phyloP scores from a whole-genome alignment of 2,888 invertebrate genomes.

The Dorcus hopei region DNA sequence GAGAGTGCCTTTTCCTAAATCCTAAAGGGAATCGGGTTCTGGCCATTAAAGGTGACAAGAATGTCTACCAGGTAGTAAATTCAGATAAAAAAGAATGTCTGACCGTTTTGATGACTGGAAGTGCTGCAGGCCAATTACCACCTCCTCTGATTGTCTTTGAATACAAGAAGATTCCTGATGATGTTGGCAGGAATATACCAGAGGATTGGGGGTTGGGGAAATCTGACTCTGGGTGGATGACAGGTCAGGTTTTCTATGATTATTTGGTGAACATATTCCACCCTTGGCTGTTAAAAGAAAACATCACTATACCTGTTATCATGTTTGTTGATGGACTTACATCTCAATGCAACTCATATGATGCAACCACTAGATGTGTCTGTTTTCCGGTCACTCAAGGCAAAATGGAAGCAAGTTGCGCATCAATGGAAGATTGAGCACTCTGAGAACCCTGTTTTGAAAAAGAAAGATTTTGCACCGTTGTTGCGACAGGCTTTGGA shows the following conservation, averaged over 20 bases:
- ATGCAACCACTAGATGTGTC: too few species aligned
- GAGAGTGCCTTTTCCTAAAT: constrained; percentile 40
- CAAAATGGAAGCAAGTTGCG: too few species aligned
- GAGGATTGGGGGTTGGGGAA: too few species aligned
- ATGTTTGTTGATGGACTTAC: constrained; percentile 44
- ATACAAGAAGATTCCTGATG: constrained; percentile 34
- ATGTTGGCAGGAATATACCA: too few species aligned
- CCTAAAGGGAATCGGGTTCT: constrained; percentile 39
- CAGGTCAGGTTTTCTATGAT: constrained; percentile 41
- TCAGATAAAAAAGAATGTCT: constrained; percentile 33
- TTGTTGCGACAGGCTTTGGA: too few species aligned
- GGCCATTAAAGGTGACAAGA: constrained; percentile 35
- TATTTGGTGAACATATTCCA: constrained; percentile 42
- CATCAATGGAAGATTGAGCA: too few species aligned
- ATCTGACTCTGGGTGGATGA: constrained; percentile 49
- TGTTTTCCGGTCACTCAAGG: too few species aligned
- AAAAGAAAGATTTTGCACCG: too few species aligned
- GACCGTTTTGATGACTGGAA: constrained; percentile 17
- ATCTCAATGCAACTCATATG: too few species aligned
- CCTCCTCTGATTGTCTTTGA: constrained; percentile 31
- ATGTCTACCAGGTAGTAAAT: constrained; percentile 27
- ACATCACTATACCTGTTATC: constrained; percentile 39
- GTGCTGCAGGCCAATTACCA: constrained; percentile 27
- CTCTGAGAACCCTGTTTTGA: too few species aligned
- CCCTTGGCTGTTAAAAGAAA: constrained; percentile 24